A percentile compares a stretch with the other conserved stretches of the same genome.
Conservation (phyloP, 1,140 invertebrate genomes). For the Macrobrachium rosenbergii region DNA sequence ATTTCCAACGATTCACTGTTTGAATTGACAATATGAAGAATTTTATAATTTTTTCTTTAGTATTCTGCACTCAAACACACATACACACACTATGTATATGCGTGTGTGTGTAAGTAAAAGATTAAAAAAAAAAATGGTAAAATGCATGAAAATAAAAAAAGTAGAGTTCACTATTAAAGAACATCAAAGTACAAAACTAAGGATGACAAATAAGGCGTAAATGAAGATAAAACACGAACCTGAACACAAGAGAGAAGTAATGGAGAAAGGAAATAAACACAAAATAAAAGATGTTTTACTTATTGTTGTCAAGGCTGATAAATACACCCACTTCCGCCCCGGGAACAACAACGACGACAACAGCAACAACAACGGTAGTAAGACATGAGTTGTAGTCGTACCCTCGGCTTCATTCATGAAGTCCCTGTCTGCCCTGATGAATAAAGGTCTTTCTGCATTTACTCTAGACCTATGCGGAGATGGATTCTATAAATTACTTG, state of each 20-base stretch:
- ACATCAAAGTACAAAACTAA: not conserved
- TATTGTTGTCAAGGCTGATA: too few relatives aligned
- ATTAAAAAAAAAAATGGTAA: not conserved
- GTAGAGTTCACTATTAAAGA: not conserved
- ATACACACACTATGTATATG: not conserved
- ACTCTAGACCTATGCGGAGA: too few relatives aligned
- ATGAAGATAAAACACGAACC: not conserved
- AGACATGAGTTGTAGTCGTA: not conserved
- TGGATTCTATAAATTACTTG: too few relatives aligned
- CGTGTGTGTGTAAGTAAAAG: not conserved
- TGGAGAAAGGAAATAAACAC: not conserved
- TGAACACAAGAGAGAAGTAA: not conserved
- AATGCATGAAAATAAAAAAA: not conserved
- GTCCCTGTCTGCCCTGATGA: too few relatives aligned
- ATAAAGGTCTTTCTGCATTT: too few relatives aligned
- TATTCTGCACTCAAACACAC: not conserved
- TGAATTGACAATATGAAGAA: too few relatives aligned
- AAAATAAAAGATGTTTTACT: not conserved
- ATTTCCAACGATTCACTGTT: too few relatives aligned
- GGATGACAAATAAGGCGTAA: not conserved
- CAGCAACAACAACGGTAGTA: not conserved
- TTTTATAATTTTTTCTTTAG: too few relatives aligned
- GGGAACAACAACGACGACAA: not conserved
- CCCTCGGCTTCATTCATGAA: not conserved
- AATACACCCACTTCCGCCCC: too few relatives aligned